phyloP scores from a whole-genome alignment of 2,888 invertebrate species.

The Lasioglossum villosulum region DNA sequence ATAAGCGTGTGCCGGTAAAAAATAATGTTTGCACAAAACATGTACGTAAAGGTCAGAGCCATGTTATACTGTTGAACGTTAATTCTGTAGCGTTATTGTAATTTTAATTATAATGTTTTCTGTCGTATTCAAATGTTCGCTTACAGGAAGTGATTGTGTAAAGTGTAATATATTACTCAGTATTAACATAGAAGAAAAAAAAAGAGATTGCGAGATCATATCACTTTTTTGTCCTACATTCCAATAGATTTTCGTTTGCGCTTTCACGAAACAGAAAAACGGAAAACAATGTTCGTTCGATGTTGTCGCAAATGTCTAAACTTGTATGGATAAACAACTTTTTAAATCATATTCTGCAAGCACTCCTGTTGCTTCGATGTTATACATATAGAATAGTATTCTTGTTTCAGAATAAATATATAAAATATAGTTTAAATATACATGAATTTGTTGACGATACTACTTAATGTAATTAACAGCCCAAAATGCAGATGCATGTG shows the following conservation, averaged over 20 bases:
- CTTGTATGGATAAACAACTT: conserved; percentile 5
- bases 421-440: conserved; percentile 36
- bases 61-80: conserved; percentile 47
- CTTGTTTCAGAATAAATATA: conserved; percentile 46
- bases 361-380: conserved; percentile 39
- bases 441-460: conserved; percentile 26
- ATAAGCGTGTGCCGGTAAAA: neutral
- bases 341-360: conserved; percentile 4
- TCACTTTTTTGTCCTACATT: conserved; percentile 79
- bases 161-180: conserved; percentile 83
- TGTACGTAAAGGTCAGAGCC: conserved; percentile 30
- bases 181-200: conserved; percentile 79
- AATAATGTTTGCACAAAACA: conserved; percentile 27
- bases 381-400: conserved; percentile 38
- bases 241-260: conserved; percentile 74
- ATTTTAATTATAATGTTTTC: conserved; percentile 58
- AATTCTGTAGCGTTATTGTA: conserved; percentile 53
- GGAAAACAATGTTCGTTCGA: conserved; percentile 28
- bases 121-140: conserved; percentile 59
- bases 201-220: conserved; percentile 33
- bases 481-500: conserved; percentile 18
- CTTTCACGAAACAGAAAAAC: conserved; percentile 17
- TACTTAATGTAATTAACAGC: conserved; percentile 15
- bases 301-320: conserved; percentile 20
- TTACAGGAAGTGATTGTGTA: conserved; percentile 71